Evolutionary conservation across 92 coral and sea anemone species (phyloP).

Genomic region (Siderastrea siderea): DNA sequence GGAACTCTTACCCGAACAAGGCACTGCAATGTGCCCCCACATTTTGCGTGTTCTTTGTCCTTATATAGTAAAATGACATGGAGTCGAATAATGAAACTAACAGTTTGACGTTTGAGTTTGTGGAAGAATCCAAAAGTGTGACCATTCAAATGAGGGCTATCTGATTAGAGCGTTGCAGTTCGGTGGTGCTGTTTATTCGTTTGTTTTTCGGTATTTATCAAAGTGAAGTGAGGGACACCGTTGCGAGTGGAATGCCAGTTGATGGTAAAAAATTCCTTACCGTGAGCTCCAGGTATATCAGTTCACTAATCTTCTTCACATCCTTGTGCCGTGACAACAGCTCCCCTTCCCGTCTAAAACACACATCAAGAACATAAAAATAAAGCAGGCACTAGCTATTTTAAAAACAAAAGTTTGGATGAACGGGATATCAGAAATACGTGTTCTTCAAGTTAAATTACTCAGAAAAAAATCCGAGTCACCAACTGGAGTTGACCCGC

Average conservation of each 20-base stretch:
- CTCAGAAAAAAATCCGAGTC: no score
- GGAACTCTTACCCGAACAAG: no score
- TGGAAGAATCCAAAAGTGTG: not conserved
- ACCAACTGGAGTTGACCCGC: no score
- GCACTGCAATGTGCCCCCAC: no score
- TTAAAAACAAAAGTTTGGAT: no score
- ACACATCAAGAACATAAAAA: not conserved
- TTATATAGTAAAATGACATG: no score
- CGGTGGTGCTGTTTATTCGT: not conserved
- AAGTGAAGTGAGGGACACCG: not conserved
- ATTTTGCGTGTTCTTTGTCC: no score
- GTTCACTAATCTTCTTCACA: slow-evolving; percentile 94
- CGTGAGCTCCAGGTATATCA: slow-evolving; percentile 87
- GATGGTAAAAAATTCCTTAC: slow-evolving; percentile 54
- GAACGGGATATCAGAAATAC: no score
- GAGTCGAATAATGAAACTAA: no score
- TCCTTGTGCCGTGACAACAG: slow-evolving; percentile 91
- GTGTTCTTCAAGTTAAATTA: no score
- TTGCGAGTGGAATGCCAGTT: not conserved
- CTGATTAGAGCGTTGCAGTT: not conserved
- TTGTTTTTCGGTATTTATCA: not conserved
- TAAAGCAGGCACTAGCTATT: no score
- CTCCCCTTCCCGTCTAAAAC: slow-evolving; percentile 86
- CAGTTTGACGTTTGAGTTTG: no score
- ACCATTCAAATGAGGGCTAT: not conserved